Evolutionary conservation across 2,113 vertebrate species (phyloP), one percentile per base, ranked within the genome.

Genomic region (Nothocercus nigrocapillus): DNA sequence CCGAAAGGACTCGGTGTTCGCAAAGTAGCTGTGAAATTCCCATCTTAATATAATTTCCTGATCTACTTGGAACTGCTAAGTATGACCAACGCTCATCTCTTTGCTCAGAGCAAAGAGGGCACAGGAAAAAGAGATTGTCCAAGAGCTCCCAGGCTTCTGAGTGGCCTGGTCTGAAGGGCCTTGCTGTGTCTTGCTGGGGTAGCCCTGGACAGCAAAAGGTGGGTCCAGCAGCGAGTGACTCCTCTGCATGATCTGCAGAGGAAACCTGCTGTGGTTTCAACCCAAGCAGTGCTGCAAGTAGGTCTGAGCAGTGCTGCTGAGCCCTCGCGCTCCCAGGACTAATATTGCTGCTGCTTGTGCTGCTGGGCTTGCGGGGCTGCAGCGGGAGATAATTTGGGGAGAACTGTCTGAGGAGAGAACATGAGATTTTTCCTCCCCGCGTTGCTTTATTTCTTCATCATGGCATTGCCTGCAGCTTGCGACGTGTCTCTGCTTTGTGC

Each of bases 11-110:
- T 91, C 4, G 0, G 47, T 2, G 18, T 36, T 85, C 80, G 82
- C 16, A 7, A 74, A 16, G 62, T 72, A 88, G 84, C 80, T 96
- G 89, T 90, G 91, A 97, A 94, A 95, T 90, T 86, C 89, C 86
- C 93, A 12, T 51, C 86, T 95, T 96, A 94, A 92, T 87, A 63
- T 92, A 92, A 95, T 76, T 56, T 79, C 83, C 94, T 19, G 34
- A 28, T 93, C 93, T 94, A 51, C 77, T 72, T 2, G 2, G 70
- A 94, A 45, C 91, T 87, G 93, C 87, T 81, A 93, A 90, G 94
- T 84, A 93, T 95, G 95, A 90, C 95, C 94, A 94, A 87, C 56
- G 94, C 93, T 96, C 95, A 95, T 93, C 81, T 90, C 89, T 64
- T 94, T 90, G 95, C 86, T 0, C 3, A 61, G 69, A 95, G 86